Conservation (phyloP, 1,140 invertebrate genomes). For the Diorhabda elongata region DNA sequence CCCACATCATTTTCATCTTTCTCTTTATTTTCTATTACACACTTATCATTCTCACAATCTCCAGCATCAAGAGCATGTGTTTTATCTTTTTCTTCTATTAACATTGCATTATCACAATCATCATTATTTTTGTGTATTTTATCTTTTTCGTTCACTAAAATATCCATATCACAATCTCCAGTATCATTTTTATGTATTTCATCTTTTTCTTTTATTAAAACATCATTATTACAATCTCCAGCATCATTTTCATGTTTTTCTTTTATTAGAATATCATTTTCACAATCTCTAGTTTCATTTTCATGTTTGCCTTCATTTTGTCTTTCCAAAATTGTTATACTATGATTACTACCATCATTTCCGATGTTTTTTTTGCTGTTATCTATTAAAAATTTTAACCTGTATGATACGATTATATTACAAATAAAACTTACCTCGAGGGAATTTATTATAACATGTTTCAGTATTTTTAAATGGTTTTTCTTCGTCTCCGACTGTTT, state of each 20-base stretch:
- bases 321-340: not conserved
- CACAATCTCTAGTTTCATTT: not conserved
- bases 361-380: not conserved
- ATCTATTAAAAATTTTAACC: constrained; percentile 1
- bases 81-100: constrained; percentile 3
- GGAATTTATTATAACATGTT: not conserved
- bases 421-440: not conserved
- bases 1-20: not conserved
- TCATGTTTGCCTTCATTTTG: not conserved
- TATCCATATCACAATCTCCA: constrained; percentile 6
- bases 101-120: not conserved
- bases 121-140: constrained; percentile 1
- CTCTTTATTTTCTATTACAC: constrained; percentile 6
- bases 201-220: not conserved
- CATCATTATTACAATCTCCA: not conserved
- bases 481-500: not conserved
- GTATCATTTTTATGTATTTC: constrained; percentile 1
- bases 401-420: not conserved
- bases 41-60: not conserved
- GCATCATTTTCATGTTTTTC: not conserved
- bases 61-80: not conserved
- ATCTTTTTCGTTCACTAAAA: not conserved
- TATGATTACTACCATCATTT: not conserved
- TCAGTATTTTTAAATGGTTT: not conserved
- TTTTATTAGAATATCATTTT: not conserved